phyloP scores from a whole-genome alignment of 2,797 vertebrate genomes.

The Aulostomus chinensis region DNA sequence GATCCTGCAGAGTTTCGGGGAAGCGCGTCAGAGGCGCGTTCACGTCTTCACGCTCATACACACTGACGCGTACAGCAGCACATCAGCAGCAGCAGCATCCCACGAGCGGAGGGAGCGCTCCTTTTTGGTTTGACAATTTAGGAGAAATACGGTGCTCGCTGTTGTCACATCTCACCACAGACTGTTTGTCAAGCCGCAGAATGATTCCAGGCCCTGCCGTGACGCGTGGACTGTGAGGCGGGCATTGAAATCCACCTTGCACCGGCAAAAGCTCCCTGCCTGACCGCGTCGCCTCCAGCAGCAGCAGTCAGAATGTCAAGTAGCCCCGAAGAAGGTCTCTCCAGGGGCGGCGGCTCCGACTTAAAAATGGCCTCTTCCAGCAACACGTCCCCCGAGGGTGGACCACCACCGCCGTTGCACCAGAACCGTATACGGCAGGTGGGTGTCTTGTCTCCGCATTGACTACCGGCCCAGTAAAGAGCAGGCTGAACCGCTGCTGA shows the following conservation, averaged over 20 bases:
- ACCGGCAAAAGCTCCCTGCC: slow-evolving; percentile 33
- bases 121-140: slow-evolving; percentile 9
- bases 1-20: slow-evolving; percentile 75
- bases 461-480: slow-evolving; percentile 26
- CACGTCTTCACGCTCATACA: slow-evolving; percentile 39
- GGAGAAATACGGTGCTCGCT: slow-evolving; percentile 7
- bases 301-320: slow-evolving; percentile 71
- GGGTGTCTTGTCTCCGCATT: slow-evolving; percentile 68
- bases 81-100: slow-evolving; percentile 62
- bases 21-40: slow-evolving; percentile 70
- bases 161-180: slow-evolving; percentile 17
- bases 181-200: slow-evolving; percentile 23
- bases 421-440: slow-evolving; percentile 91
- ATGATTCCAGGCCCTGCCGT: slow-evolving; percentile 52
- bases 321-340: slow-evolving; percentile 72
- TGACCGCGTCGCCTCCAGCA: slow-evolving; percentile 33
- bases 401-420: slow-evolving; percentile 76
- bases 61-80: slow-evolving; percentile 33
- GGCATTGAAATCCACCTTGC: slow-evolving; percentile 45
- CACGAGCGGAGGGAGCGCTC: slow-evolving; percentile 41
- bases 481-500: slow-evolving; percentile 40
- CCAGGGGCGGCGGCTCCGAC: slow-evolving; percentile 76
- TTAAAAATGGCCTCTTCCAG: slow-evolving; percentile 87
- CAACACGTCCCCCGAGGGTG: slow-evolving; percentile 83
- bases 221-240: slow-evolving; percentile 61